Base-by-base conservation (phyloP, 2,797 vertebrate genomes). In the Alosa sapidissima region DNA sequence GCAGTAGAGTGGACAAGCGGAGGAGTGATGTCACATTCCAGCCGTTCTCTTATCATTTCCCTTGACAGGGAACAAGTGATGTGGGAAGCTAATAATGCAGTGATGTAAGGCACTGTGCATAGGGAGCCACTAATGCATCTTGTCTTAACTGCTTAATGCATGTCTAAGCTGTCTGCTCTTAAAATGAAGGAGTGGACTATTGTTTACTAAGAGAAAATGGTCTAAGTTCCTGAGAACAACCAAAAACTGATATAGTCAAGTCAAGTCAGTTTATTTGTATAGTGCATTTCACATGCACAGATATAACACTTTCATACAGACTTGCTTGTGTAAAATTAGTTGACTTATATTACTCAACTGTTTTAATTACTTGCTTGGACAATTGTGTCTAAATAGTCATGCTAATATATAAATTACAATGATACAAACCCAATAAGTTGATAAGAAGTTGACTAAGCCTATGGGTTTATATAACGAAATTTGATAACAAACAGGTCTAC, bases 21-120 rank as follows among this genome's bases (percentile, higher is more conserved):
- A 89, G 93, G 88, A 89, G 92, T 93, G 91, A 95, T 89, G 88
- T 93, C 91, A 91, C 87, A 55, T 82, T 45, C 21, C 62, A 85
- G 49, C 86, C 82, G 84, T 84, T 84, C 48, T 36, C 85, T 88
- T 87, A 87, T 89, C 84, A 90, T 85, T 28, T 52, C 49, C 65
- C 78, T 58, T 75, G 60, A 51, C 62, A 75, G 45, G 62, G 78
- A 55, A 52, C 72, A 45, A 78, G 58, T 86, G 83, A 81, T 84
- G 82, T 55, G 52, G 36, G 33, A 72, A 28, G 55, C 52, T 54
- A 83, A 54, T 72, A 47, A 78, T 87, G 85, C 81, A 68, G 81
- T 54, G 82, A 54, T 85, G 60, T 72, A 82, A 81, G 49, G 33
- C 10, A 33, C 55, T 58, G 55, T 87, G 75, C 45, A 82, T 52